Evolutionary conservation across 2,113 vertebrate genomes (phyloP), one percentile per base, ranked within the genome.

Genomic region (Hydrolagus affinis): DNA sequence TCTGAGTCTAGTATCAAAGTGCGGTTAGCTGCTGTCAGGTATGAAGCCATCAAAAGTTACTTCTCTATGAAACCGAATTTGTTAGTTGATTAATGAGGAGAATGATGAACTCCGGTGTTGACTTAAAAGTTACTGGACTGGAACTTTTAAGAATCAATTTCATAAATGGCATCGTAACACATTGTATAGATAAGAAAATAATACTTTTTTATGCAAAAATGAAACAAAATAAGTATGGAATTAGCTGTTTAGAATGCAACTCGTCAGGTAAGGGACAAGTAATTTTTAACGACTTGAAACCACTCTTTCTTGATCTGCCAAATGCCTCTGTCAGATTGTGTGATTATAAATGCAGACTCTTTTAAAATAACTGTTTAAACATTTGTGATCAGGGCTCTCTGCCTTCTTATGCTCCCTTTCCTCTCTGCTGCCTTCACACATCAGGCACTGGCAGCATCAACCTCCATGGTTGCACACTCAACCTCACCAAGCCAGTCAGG

Each of bases 1-100:
- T 96, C 97, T 87, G 98, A 99, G 88, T 97, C 97, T 87, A 98
- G 96, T 93, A 96, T 99, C 92, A 99, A 99, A 94, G 97, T 98
- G 91, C 97, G 97, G 77, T 92, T 99, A 92, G 96, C 98, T 86
- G 97, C 98, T 56, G 98, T 99, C 92, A 98, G 98, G 97, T 99
- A 95, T 90, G 94, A 90, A 87, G 1, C 78, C 88, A 64, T 59
- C 66, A 62, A 83, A 75, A 32, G 60, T 83, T 32, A 68, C 25
- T 17, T 21, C 17, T 83, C 59, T n/a, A n/a, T 66, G 32, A 66
- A 83, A 83, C 30, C 30, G 10, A 64, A 60, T 80, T 80, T 80
- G 76, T 25, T 78, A 23, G n/a, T 60, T 62, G 11, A 8, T 62
- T 59, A 28, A 17, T 64, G 19, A 83, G 30, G 9, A 11, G 17